These are phyloP conservation scores for Cactoblastis cactorum DNA, from an alignment of 2,888 invertebrate genomes.

Conservation along the genomic window DNA sequence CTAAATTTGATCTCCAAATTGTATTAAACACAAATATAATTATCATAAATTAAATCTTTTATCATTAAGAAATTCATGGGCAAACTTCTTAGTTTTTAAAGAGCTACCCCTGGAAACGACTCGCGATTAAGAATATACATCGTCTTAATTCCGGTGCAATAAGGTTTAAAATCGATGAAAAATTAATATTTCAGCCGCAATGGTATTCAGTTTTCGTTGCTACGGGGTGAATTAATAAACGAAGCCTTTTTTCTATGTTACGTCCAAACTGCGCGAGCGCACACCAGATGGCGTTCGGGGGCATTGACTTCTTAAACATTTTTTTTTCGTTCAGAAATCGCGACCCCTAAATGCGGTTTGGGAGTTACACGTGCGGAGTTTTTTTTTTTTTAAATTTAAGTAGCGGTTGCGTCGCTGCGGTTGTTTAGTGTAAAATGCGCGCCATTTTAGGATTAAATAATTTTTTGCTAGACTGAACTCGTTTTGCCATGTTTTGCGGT, in stretches of 20 bases:
- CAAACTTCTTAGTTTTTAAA: slow-evolving; percentile 21
- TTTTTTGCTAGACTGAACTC: slow-evolving; percentile 14
- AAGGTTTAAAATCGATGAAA: slow-evolving; percentile 22
- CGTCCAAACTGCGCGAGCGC: slow-evolving; percentile 43
- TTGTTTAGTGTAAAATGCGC: slow-evolving; percentile 27
- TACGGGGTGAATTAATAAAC: slow-evolving; percentile 47
- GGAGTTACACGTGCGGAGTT: slow-evolving; percentile 44
- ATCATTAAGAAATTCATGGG: slow-evolving; percentile 19
- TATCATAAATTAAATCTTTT: slow-evolving; percentile 18
- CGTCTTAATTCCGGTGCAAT: slow-evolving; percentile 15
- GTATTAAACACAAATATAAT: not conserved
- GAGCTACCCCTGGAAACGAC: slow-evolving; percentile 32
- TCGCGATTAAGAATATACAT: not conserved
- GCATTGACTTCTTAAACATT: slow-evolving; percentile 67
- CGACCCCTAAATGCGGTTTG: slow-evolving; percentile 69
- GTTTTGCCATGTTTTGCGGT: slow-evolving; percentile 5
- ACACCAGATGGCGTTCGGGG: slow-evolving; percentile 63
- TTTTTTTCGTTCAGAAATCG: slow-evolving; percentile 53
- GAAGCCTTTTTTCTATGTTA: slow-evolving; percentile 27
- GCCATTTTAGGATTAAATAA: slow-evolving; percentile 16
- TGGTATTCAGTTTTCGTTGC: slow-evolving; percentile 33
- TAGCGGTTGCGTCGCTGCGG: slow-evolving; percentile 37
- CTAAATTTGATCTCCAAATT: slow-evolving; percentile 36
- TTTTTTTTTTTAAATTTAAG: slow-evolving; percentile 54
- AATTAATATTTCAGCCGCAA: slow-evolving; percentile 10